Conservation (phyloP, 1,140 invertebrate genomes). For the Drosophila teissieri region DNA sequence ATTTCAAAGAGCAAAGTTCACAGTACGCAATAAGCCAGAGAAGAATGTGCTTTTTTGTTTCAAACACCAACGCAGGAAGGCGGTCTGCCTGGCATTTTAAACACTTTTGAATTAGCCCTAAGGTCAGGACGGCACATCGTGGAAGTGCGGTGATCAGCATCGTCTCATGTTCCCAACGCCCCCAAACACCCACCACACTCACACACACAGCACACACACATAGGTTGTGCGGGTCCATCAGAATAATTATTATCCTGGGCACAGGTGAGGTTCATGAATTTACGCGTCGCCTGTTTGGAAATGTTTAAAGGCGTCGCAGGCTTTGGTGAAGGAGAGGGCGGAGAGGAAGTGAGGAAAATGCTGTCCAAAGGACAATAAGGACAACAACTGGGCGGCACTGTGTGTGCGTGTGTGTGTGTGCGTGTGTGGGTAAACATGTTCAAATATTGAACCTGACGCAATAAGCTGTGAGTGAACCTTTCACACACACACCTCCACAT, state of each 20-base stretch:
- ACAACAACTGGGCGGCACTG: slow-evolving; percentile 37
- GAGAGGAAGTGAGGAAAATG: slow-evolving; percentile 7
- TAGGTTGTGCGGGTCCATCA: slow-evolving; percentile 40
- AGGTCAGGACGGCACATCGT: slow-evolving; percentile 25
- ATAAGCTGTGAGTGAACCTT: slow-evolving; percentile 50
- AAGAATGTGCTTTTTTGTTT: slow-evolving; percentile 6
- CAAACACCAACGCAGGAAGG: not conserved
- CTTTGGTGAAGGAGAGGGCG: not conserved
- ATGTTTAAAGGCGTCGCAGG: slow-evolving; percentile 54
- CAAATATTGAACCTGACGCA: slow-evolving; percentile 79
- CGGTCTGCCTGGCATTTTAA: slow-evolving; percentile 16
- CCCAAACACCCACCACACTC: not conserved
- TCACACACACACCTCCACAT: slow-evolving; percentile 27
- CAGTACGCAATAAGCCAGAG: not conserved
- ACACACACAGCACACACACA: slow-evolving; percentile 7
- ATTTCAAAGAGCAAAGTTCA: slow-evolving; percentile 27
- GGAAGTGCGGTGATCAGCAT: slow-evolving; percentile 37
- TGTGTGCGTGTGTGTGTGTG: slow-evolving; percentile 11
- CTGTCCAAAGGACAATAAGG: slow-evolving; percentile 60
- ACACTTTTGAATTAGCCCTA: slow-evolving; percentile 46
- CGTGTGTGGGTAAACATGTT: slow-evolving; percentile 46
- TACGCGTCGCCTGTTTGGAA: slow-evolving; percentile 67
- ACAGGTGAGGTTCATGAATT: slow-evolving; percentile 60
- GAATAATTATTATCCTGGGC: slow-evolving; percentile 63
- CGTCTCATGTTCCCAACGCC: slow-evolving; percentile 39